These are phyloP conservation scores for Rhinophrynus dorsalis DNA, from an alignment of 2,797 vertebrate genomes.

Conservation along the genomic window DNA sequence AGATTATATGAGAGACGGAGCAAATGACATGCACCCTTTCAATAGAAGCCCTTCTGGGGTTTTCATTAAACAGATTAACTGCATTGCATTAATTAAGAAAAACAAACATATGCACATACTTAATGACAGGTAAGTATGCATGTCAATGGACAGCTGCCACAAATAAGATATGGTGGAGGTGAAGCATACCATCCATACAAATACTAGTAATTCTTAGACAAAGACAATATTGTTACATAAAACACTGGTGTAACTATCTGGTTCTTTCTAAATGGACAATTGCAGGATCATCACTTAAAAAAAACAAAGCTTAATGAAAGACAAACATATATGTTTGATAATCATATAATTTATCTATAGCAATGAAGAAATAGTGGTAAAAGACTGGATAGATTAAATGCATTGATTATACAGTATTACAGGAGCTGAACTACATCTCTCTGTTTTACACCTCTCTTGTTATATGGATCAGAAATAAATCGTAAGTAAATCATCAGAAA, in stretches of 20 bases:
- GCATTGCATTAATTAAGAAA: not conserved
- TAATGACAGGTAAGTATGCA: conserved; percentile 9
- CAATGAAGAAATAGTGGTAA: too few relatives aligned
- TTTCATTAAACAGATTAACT: not conserved
- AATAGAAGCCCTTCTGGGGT: not conserved
- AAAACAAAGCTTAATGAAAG: too few relatives aligned
- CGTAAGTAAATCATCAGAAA: too few relatives aligned
- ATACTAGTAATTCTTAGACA: not conserved
- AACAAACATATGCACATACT: conserved; percentile 1
- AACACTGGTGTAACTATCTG: not conserved
- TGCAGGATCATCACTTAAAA: not conserved
- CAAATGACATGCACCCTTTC: not conserved
- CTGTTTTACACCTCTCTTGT: too few relatives aligned
- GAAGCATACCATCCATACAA: conserved; percentile 2
- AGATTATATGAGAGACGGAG: too few relatives aligned
- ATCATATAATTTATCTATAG: too few relatives aligned
- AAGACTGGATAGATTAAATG: too few relatives aligned
- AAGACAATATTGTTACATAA: not conserved
- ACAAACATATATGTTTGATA: too few relatives aligned
- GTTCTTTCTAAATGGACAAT: conserved; percentile 1
- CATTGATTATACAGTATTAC: too few relatives aligned
- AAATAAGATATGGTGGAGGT: not conserved
- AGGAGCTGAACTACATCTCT: too few relatives aligned
- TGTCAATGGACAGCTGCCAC: not conserved
- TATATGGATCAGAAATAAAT: too few relatives aligned